Evolutionary conservation across 2,888 invertebrate genomes (phyloP), one percentile per base, ranked within the genome.

Genomic region (Nematopogon swammerdamellus): DNA sequence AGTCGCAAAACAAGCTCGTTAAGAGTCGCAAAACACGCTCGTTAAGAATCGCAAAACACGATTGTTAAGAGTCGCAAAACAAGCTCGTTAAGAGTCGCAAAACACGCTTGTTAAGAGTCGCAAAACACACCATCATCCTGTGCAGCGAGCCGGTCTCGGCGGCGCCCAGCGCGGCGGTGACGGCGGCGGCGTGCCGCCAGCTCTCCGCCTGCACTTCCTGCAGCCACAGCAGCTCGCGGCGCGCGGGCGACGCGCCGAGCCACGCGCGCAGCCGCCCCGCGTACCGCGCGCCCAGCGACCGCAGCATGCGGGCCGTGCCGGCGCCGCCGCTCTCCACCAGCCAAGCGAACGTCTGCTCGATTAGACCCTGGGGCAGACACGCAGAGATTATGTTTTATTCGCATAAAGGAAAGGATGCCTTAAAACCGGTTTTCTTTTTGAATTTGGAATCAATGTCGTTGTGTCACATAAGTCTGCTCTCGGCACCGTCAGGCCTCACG

Each of bases 161-260:
- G 30, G 71, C 63, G 0, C 86, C 86, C 49, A 89, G 65, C 51
- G 60, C 59, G 50, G 55, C 50, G 43, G 50, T 48, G 49, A 45
- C 30, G 51, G 53, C 19, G 44, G 52, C 52, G 43, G 50, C 58
- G 5, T 20, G 45, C 49, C 63, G 59, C 51, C 54, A 57, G 46
- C 53, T 65, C 58, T 59, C 58, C 48, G 63, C 61, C 46, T 52
- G 58, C 55, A 55, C 20, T 16, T 55, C 53, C 16, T 55, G 89
- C 49, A 92, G 81, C 93, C 92, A 93, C 19, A 87, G 86, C 30
- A 93, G 70, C 43, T 85, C 82, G 19, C 53, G 47, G 54, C 59
- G 54, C 46, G 47, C 50, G 51, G 47, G 52, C 55, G 53, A 54
- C 45, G 54, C 46, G 52, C 57, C 56, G 58, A 53, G 18, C 55